Conservation (phyloP, 1,140 invertebrate genomes). For the Xylocopa sonorina region DNA sequence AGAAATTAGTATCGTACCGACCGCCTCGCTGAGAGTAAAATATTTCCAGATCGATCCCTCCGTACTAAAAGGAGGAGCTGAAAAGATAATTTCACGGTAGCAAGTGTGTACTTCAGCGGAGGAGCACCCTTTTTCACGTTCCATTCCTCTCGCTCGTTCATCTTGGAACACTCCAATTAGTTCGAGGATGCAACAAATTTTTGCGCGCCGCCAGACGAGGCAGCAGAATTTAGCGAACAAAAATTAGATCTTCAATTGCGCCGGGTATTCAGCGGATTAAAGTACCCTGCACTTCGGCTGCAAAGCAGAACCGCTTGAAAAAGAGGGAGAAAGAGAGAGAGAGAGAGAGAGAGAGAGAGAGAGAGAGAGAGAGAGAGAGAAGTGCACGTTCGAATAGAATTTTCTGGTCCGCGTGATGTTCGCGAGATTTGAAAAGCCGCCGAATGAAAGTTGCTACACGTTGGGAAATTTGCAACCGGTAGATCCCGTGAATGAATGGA, state of each 20-base stretch:
- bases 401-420: neutral
- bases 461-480: neutral
- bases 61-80: too few relatives aligned
- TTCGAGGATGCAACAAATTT: neutral
- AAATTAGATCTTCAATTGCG: constrained; percentile 5
- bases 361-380: too few relatives aligned
- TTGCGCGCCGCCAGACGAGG: neutral
- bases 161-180: constrained; percentile 3
- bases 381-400: neutral
- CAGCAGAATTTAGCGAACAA: neutral
- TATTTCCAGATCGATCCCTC: too few relatives aligned
- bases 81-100: too few relatives aligned
- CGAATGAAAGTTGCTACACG: neutral
- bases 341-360: too few relatives aligned
- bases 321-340: too few relatives aligned
- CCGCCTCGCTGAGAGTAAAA: too few relatives aligned
- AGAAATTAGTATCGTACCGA: too few relatives aligned
- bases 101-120: neutral
- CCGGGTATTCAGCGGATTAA: neutral
- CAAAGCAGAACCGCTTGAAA: neutral
- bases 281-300: neutral
- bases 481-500: neutral
- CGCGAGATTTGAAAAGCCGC: neutral
- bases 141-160: neutral
- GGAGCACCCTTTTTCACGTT: neutral